Conservation (phyloP, 2,888 invertebrate genomes). For the Amphimallon solstitiale region DNA sequence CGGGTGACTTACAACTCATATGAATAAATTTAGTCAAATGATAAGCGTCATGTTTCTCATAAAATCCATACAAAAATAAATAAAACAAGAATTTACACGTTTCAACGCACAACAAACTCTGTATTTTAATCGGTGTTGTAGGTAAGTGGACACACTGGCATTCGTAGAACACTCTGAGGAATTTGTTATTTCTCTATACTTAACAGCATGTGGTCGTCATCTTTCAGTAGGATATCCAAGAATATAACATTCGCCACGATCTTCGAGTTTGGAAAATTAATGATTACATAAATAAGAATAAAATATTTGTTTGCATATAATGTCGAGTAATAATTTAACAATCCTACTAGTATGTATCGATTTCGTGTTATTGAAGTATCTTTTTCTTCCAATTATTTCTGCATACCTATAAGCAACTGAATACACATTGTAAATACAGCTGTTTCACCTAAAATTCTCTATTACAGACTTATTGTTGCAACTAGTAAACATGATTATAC, state of each 20-base stretch:
- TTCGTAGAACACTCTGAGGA: background rate
- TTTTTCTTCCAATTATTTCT: too few relatives aligned
- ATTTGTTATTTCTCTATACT: constrained; percentile 13
- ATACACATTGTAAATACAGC: too few relatives aligned
- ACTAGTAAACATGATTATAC: too few relatives aligned
- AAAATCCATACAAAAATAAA: constrained; percentile 13
- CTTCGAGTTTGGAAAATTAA: constrained; percentile 2
- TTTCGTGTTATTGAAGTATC: background rate
- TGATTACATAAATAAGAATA: background rate
- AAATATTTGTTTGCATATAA: background rate
- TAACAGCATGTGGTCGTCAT: constrained; percentile 13
- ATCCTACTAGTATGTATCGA: background rate
- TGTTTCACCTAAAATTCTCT: too few relatives aligned
- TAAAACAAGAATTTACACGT: constrained; percentile 21
- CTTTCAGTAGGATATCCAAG: background rate
- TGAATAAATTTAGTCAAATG: constrained; percentile 18
- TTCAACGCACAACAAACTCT: constrained; percentile 2
- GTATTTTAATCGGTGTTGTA: constrained; percentile 24
- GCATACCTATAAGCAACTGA: too few relatives aligned
- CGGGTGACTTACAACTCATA: too few relatives aligned
- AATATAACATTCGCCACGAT: background rate
- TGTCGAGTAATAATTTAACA: constrained; percentile 1
- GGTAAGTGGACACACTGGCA: background rate
- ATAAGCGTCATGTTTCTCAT: constrained; percentile 1
- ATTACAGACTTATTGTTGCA: too few relatives aligned